Conservation (phyloP, 2,888 invertebrate species). For the Alviniconcha strummeri region DNA sequence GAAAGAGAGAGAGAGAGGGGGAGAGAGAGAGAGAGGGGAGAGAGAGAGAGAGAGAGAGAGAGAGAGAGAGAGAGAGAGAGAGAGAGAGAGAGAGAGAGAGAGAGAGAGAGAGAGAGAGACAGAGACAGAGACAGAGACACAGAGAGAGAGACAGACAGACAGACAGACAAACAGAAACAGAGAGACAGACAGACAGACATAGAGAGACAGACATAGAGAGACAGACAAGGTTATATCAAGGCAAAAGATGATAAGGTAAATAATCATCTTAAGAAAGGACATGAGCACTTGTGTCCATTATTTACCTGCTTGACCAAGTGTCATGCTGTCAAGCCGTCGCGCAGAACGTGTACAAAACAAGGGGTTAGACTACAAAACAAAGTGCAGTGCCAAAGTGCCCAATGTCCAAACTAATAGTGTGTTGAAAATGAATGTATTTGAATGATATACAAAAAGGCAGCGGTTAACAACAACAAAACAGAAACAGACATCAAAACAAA, state of each 20-base stretch:
- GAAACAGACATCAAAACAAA: not conserved
- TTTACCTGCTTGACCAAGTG: not conserved
- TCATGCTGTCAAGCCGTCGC: not conserved
- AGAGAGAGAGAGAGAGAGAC: constrained; percentile 18
- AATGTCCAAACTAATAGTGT: too few species aligned
- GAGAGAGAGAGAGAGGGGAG: too few species aligned
- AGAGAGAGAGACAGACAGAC: constrained; percentile 4
- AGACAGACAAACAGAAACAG: not conserved
- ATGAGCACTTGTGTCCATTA: too few species aligned
- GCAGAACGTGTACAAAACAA: not conserved
- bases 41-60: too few species aligned
- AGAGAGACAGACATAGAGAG: not conserved
- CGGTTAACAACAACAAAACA: not conserved
- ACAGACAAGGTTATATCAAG: not conserved
- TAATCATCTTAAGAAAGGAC: not conserved
- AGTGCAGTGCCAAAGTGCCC: not conserved
- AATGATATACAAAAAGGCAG: too few species aligned
- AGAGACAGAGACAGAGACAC: constrained; percentile 3
- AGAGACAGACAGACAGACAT: not conserved
- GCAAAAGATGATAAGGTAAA: not conserved
- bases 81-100: not conserved
- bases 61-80: constrained; percentile 18
- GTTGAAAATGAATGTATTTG: too few species aligned
- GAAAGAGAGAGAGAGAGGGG: too few species aligned
- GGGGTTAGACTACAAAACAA: not conserved